Conservation (phyloP, 2,113 vertebrate species). For the Synchiropus splendidus region DNA sequence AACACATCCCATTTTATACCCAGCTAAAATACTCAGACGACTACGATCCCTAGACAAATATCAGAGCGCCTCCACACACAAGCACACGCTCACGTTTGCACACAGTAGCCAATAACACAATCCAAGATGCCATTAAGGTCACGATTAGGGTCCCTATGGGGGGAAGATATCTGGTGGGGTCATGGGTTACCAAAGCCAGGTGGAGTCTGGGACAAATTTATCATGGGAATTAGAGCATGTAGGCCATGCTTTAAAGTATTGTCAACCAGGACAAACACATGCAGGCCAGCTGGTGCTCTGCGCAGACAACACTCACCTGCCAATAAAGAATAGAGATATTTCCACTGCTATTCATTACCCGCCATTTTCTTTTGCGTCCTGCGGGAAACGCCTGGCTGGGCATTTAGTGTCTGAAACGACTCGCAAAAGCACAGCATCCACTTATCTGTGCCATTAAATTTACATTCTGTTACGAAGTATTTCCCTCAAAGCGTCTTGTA, state of each 20-base stretch:
- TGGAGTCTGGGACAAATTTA: slow-evolving; percentile 69
- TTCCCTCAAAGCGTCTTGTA: slow-evolving; percentile 54
- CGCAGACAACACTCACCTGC: slow-evolving; percentile 55
- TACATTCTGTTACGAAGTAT: slow-evolving; percentile 58
- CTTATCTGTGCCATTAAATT: slow-evolving; percentile 61
- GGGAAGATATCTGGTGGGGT: slow-evolving; percentile 44
- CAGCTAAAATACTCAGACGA: slow-evolving; percentile 2
- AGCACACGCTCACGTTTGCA: slow-evolving; percentile 16
- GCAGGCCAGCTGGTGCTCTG: slow-evolving; percentile 62
- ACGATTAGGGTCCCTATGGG: slow-evolving; percentile 60
- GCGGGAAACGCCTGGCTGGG: slow-evolving; percentile 15
- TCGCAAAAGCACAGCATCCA: slow-evolving; percentile 31
- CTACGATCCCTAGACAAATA: slow-evolving; percentile 3
- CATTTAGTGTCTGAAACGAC: slow-evolving; percentile 31
- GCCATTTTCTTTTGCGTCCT: slow-evolving; percentile 5
- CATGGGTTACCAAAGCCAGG: slow-evolving; percentile 68
- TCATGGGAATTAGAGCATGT: slow-evolving; percentile 69
- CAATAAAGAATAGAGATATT: slow-evolving; percentile 40
- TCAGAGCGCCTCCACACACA: slow-evolving; percentile 3
- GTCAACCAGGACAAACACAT: slow-evolving; percentile 69
- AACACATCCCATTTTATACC: no score
- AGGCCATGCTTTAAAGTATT: slow-evolving; percentile 68
- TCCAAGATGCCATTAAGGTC: slow-evolving; percentile 41
- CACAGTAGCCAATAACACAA: slow-evolving; percentile 37
- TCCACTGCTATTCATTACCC: slow-evolving; percentile 10